Conservation (phyloP, 1,140 invertebrate species). For the Sipha flava region DNA sequence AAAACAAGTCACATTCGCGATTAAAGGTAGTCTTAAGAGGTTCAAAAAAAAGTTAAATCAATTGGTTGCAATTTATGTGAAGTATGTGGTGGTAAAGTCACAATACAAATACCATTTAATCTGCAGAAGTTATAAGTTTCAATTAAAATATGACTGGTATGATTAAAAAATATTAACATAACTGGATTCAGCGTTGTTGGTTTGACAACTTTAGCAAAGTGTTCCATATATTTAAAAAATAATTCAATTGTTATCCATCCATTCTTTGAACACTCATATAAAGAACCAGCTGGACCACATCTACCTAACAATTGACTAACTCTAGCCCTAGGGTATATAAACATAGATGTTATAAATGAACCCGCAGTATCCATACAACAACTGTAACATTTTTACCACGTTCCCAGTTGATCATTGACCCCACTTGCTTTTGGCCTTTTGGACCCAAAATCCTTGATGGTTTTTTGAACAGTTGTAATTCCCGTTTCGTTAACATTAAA, state of each 20-base stretch:
- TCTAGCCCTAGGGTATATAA: conserved; percentile 42
- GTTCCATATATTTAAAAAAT: neutral
- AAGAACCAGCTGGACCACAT: conserved; percentile 40
- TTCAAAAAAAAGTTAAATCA: conserved; percentile 37
- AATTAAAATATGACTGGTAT: neutral
- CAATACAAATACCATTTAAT: conserved; percentile 41
- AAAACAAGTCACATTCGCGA: neutral
- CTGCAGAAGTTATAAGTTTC: conserved; percentile 35
- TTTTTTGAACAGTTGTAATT: conserved; percentile 42
- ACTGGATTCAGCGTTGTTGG: neutral
- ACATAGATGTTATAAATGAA: conserved; percentile 43
- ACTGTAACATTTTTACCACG: conserved; percentile 26
- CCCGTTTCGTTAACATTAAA: conserved; percentile 45
- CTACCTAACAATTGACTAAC: conserved; percentile 38
- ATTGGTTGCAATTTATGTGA: conserved; percentile 45
- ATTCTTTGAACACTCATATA: conserved; percentile 34
- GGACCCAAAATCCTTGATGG: conserved; percentile 28
- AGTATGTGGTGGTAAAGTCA: conserved; percentile 41
- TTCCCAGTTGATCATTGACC: conserved; percentile 45
- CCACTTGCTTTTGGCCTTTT: conserved; percentile 42
- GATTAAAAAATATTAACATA: neutral
- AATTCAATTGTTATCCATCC: neutral
- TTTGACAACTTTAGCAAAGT: neutral
- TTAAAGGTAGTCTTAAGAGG: conserved; percentile 34
- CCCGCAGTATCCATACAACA: conserved; percentile 37